These are phyloP conservation scores for Scaptodrosophila latifasciaeformis DNA, from an alignment of 2,888 invertebrate species.

Conservation along the genomic window DNA sequence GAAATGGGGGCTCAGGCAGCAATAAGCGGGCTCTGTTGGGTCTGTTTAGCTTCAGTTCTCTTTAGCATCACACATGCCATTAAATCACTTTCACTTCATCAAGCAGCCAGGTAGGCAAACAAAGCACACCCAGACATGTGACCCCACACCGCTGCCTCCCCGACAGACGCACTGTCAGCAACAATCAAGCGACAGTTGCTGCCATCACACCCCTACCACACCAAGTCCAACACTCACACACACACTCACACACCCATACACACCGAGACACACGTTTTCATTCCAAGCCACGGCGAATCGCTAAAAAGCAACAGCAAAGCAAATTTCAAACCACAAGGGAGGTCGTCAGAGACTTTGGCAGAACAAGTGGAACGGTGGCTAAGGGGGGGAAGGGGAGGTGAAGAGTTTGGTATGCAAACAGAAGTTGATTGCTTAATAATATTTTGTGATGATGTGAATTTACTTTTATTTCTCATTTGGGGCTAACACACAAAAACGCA, in stretches of 20 bases:
- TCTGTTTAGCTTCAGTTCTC: neutral
- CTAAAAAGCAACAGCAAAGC: neutral
- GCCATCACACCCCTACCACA: neutral
- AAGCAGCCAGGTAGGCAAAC: constrained; percentile 37
- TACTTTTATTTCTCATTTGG: constrained; percentile 70
- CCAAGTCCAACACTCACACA: neutral
- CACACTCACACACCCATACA: no score
- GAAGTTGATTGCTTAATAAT: constrained; percentile 69
- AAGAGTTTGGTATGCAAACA: constrained; percentile 34
- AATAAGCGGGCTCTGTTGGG: neutral
- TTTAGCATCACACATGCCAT: constrained; percentile 18
- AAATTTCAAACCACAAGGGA: constrained; percentile 2
- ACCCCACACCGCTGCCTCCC: no score
- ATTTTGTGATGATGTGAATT: constrained; percentile 71
- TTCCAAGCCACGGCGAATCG: neutral
- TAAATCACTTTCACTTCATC: constrained; percentile 61
- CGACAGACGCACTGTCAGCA: constrained; percentile 1
- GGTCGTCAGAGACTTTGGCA: neutral
- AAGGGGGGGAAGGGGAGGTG: neutral
- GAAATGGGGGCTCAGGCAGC: neutral
- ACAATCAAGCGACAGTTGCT: constrained; percentile 5
- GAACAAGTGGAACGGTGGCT: neutral
- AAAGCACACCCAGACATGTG: constrained; percentile 6
- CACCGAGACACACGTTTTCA: neutral
- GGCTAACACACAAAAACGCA: constrained; percentile 19